Evolutionary conservation across 2,113 vertebrate genomes (phyloP).

Genomic region (Marmota monax): DNA sequence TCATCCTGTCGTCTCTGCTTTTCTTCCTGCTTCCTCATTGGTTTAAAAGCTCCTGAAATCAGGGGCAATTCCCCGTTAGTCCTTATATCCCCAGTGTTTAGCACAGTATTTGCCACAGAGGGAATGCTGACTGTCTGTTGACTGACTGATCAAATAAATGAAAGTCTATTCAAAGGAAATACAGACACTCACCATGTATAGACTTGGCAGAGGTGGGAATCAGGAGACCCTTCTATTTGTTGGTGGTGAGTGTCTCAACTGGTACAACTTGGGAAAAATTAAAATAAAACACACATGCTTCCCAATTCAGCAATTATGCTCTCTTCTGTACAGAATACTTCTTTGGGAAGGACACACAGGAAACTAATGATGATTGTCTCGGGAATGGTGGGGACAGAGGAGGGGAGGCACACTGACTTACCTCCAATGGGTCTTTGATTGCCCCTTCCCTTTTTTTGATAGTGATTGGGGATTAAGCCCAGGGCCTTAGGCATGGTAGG

Average conservation of each 20-base stretch:
- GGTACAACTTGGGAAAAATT: background rate
- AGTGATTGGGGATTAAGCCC: no score
- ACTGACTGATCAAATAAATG: background rate
- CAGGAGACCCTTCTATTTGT: background rate
- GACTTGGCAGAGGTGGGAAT: background rate
- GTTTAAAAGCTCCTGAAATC: background rate
- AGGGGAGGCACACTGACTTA: no score
- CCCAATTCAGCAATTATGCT: background rate
- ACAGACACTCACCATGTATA: background rate
- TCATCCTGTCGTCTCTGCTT: no score
- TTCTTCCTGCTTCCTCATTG: background rate
- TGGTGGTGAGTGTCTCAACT: background rate
- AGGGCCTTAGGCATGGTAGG: no score
- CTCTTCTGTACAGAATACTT: background rate
- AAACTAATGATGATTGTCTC: background rate
- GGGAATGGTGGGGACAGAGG: background rate
- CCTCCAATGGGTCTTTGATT: background rate
- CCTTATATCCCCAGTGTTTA: background rate
- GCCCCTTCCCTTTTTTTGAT: background rate
- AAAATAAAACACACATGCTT: background rate
- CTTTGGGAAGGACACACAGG: background rate
- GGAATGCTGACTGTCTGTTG: background rate
- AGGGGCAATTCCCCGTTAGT: background rate
- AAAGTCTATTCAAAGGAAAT: background rate
- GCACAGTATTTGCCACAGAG: background rate